Conservation (phyloP, 2,888 invertebrate genomes). For the Trichogramma dendrolimi region DNA sequence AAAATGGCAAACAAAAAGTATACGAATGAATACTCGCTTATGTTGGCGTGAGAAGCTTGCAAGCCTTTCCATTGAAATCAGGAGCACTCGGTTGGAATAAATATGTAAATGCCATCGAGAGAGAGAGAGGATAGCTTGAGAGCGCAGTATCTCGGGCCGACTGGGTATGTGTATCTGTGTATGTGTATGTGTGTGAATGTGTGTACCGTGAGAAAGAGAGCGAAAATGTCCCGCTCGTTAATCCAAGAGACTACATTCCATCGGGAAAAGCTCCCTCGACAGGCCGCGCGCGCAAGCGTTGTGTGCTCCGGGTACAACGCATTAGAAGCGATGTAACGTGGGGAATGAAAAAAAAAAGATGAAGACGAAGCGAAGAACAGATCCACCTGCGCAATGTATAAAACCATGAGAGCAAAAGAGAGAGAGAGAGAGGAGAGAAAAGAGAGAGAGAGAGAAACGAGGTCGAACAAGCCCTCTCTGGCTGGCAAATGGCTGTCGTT, state of each 20-base stretch:
- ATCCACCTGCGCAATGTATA: neutral
- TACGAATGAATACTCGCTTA: too few relatives aligned
- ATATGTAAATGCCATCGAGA: constrained; percentile 25
- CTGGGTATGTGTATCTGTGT: too few relatives aligned
- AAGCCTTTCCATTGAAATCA: constrained; percentile 16
- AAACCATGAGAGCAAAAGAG: constrained; percentile 1
- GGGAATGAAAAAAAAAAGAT: constrained; percentile 7
- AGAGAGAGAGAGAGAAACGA: constrained; percentile 8
- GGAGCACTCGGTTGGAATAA: constrained; percentile 18
- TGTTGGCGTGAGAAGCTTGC: too few relatives aligned
- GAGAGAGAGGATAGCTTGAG: too few relatives aligned
- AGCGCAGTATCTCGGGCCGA: too few relatives aligned
- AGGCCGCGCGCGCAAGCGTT: constrained; percentile 5
- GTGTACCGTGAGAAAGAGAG: too few relatives aligned
- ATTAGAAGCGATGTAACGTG: too few relatives aligned
- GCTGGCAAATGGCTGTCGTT: constrained; percentile 18
- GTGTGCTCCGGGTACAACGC: neutral
- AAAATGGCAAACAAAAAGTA: too few relatives aligned
- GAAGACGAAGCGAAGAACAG: constrained; percentile 1
- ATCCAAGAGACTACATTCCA: constrained; percentile 13
- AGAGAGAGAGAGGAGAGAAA: constrained; percentile 1
- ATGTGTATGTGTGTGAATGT: too few relatives aligned
- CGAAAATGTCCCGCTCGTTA: constrained; percentile 19
- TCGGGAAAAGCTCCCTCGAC: constrained; percentile 6
- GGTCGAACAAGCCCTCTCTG: constrained; percentile 22